Percentiles rank a stretch among this genome's conserved stretches.
Conservation (phyloP, 1,140 invertebrate species). For the Ericerus pela region DNA sequence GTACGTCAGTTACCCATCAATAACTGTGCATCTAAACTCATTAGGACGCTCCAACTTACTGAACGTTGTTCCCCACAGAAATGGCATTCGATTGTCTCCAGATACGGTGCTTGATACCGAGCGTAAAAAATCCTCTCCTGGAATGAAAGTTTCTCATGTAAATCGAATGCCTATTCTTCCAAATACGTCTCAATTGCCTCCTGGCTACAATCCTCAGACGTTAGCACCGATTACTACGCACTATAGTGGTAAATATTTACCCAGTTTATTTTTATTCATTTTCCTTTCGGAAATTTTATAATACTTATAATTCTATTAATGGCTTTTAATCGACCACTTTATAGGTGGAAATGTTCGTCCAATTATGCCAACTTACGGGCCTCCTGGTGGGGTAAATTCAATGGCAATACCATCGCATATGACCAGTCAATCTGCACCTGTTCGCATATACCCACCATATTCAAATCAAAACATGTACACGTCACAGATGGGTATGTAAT, state of each 20-base stretch:
- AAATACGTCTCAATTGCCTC: not conserved
- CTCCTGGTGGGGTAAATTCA: not conserved
- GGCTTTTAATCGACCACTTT: no score
- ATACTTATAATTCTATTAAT: no score
- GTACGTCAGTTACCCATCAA: no score
- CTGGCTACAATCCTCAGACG: not conserved
- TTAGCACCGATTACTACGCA: not conserved
- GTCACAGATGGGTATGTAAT: not conserved
- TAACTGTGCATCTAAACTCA: no score
- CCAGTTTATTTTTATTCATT: no score
- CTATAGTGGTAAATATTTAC: not conserved
- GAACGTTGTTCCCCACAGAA: no score
- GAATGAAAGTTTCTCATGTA: not conserved
- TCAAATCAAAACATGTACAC: not conserved
- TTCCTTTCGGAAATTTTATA: no score
- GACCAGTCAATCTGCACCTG: not conserved
- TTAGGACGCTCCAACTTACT: no score
- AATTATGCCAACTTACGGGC: not conserved
- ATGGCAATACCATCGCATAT: conserved; percentile 4
- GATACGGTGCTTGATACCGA: not conserved
- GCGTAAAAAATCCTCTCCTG: not conserved
- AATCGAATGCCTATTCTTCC: not conserved
- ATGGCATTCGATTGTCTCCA: not conserved
- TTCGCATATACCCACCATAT: not conserved
- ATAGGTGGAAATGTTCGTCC: not conserved